Percentiles rank a stretch among this genome's conserved stretches.
Evolutionary conservation across 2,113 vertebrate genomes (phyloP).

Genomic region (Alectura lathami): DNA sequence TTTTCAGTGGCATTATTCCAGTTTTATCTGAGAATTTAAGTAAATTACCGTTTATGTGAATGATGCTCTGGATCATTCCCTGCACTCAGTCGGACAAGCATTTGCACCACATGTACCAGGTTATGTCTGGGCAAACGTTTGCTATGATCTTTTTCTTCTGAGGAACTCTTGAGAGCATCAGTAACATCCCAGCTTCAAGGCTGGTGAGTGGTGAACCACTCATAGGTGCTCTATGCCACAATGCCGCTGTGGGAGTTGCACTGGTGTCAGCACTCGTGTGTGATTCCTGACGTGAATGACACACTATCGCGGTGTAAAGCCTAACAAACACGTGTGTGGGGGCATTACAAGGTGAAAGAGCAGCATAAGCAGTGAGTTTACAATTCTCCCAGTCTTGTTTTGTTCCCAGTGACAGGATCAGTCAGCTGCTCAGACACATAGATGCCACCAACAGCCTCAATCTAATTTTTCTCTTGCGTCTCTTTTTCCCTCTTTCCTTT

Average conservation of each 20-base stretch:
- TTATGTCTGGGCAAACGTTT: neutral
- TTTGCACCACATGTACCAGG: neutral
- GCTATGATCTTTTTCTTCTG: neutral
- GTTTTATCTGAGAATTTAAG: neutral
- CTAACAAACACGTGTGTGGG: neutral
- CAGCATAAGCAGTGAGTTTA: neutral
- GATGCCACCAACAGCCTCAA: neutral
- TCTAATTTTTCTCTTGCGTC: neutral
- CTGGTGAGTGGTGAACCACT: neutral
- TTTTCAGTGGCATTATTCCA: neutral
- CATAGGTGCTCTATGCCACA: neutral
- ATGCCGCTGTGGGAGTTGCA: neutral
- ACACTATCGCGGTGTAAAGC: neutral
- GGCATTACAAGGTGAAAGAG: neutral
- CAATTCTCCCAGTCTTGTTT: neutral
- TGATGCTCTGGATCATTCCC: neutral
- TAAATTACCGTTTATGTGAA: neutral
- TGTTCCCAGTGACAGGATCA: neutral
- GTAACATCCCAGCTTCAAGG: neutral
- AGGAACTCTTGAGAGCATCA: neutral
- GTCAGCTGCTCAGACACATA: neutral
- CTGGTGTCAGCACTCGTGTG: neutral
- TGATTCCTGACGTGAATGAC: neutral
- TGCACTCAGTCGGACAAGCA: neutral
- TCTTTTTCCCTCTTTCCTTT: neutral